Evolutionary conservation across 1,140 invertebrate species (phyloP).

Genomic region (Sogatella furcifera): DNA sequence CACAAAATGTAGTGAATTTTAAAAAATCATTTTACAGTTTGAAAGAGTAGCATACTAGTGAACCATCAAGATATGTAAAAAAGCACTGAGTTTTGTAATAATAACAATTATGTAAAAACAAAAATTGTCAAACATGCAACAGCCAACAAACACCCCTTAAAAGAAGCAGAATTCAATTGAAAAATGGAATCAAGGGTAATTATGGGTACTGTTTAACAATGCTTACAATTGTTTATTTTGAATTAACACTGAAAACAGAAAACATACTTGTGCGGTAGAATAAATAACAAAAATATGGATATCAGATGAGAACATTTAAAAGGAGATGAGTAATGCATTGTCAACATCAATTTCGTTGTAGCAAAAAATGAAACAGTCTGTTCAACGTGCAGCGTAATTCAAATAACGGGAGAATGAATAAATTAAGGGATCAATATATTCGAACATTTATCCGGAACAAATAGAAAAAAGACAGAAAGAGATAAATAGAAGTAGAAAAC

Average conservation of each 20-base stretch:
- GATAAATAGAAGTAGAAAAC: constrained; percentile 21
- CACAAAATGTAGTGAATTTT: too few relatives aligned
- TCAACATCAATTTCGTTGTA: background rate
- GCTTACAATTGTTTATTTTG: background rate
- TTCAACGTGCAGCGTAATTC: background rate
- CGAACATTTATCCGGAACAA: constrained; percentile 4
- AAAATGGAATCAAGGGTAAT: constrained; percentile 12
- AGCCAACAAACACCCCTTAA: constrained; percentile 26
- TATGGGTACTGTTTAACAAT: constrained; percentile 11
- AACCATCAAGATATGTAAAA: too few relatives aligned
- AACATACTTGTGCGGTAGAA: background rate
- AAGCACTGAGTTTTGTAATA: too few relatives aligned
- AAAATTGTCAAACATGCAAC: constrained; percentile 21
- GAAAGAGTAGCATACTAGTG: too few relatives aligned
- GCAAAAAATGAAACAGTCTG: background rate
- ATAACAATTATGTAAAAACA: too few relatives aligned
- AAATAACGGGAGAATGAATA: constrained; percentile 8
- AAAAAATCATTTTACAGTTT: too few relatives aligned
- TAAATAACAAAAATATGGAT: constrained; percentile 2
- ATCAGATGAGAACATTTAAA: background rate
- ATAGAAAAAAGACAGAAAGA: constrained; percentile 14
- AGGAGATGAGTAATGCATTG: background rate
- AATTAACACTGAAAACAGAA: background rate
- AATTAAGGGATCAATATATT: constrained; percentile 8
- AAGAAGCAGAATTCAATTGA: constrained; percentile 20